Conservation (phyloP, 2,888 invertebrate genomes). For the Ditylenchus weischeri region DNA sequence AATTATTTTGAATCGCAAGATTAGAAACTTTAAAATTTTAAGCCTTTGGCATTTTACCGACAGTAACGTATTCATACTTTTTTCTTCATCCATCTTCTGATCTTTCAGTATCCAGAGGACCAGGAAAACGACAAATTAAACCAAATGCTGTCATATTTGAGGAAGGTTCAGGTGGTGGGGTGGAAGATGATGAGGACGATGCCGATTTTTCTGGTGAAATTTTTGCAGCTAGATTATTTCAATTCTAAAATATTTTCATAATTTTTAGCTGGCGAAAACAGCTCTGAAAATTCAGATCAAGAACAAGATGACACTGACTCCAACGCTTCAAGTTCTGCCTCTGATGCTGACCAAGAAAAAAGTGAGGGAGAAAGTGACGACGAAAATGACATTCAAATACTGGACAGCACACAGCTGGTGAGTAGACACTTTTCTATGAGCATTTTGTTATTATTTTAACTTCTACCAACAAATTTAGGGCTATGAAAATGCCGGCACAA, state of each 20-base stretch:
- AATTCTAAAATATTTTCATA: neutral
- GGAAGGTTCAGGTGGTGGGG: conserved; percentile 26
- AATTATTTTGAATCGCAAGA: too few relatives aligned
- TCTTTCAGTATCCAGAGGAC: conserved; percentile 45
- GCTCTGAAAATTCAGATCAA: conserved; percentile 23
- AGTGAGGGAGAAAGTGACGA: conserved; percentile 30
- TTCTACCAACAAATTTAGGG: too few relatives aligned
- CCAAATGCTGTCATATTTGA: conserved; percentile 44
- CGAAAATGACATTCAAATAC: conserved; percentile 5
- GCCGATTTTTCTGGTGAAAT: conserved; percentile 23
- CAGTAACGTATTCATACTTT: neutral
- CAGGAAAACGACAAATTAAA: conserved; percentile 56
- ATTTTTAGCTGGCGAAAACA: conserved; percentile 15
- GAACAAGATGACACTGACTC: conserved; percentile 13
- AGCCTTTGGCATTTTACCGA: too few relatives aligned
- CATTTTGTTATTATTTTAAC: too few relatives aligned
- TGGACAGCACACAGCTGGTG: too few relatives aligned
- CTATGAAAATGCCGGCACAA: too few relatives aligned
- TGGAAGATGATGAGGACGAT: conserved; percentile 54
- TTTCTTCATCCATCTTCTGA: neutral
- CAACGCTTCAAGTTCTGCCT: neutral
- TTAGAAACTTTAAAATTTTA: conserved; percentile 3
- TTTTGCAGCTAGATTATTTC: conserved; percentile 7
- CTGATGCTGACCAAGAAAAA: conserved; percentile 27
- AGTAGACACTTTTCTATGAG: too few relatives aligned